phyloP scores from a whole-genome alignment of 1,140 invertebrate genomes.

The Atopsyche davidsoni region DNA sequence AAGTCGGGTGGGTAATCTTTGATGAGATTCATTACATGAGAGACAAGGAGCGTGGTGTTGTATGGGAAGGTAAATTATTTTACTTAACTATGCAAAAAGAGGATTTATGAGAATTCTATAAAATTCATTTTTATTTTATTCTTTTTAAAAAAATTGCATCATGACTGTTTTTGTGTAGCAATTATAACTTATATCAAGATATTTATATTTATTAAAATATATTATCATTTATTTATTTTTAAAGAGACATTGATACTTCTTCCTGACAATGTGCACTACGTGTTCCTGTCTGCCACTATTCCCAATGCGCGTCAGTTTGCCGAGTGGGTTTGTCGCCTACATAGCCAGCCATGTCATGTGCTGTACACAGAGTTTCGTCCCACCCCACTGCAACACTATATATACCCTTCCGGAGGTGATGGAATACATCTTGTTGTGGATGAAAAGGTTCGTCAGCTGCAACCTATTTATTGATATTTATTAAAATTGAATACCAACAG shows the following conservation, averaged over 20 bases:
- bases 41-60: conserved; percentile 97
- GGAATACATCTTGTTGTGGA: conserved; percentile 96
- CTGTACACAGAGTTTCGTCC: conserved; percentile 98
- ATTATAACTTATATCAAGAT: background rate
- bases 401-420: conserved; percentile 92
- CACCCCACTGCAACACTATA: conserved; percentile 95
- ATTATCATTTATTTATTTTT: conserved; percentile 14
- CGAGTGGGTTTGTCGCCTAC: conserved; percentile 96
- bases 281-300: conserved; percentile 98
- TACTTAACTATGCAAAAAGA: background rate
- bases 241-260: conserved; percentile 93
- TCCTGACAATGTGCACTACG: conserved; percentile 97
- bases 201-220: background rate
- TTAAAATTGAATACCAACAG: conserved; percentile 31
- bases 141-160: background rate
- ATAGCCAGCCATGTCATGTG: conserved; percentile 97
- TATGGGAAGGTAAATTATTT: conserved; percentile 69
- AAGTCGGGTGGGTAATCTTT: conserved; percentile 99
- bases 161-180: too few species aligned
- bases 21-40: conserved; percentile 99
- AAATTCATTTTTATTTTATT: background rate
- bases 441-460: conserved; percentile 75
- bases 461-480: conserved; percentile 21
- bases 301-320: conserved; percentile 98
- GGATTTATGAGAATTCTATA: background rate